These are phyloP conservation scores for Botia almorhae DNA, from an alignment of 2,797 vertebrate genomes.

Conservation along the genomic window DNA sequence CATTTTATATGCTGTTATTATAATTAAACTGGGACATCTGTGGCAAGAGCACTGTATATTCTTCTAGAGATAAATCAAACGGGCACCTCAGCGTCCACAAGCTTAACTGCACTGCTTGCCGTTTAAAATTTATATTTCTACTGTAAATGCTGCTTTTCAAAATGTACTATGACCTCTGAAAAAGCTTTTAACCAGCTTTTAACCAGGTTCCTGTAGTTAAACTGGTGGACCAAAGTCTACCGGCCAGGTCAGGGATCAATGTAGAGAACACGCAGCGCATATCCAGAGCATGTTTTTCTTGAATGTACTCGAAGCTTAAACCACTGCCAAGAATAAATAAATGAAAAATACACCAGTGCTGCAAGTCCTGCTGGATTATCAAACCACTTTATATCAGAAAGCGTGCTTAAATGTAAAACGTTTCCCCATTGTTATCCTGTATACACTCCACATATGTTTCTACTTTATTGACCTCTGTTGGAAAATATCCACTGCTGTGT, in stretches of 20 bases:
- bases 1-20: background rate
- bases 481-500: slow-evolving; percentile 10
- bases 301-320: background rate
- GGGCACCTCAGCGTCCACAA: background rate
- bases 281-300: background rate
- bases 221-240: background rate
- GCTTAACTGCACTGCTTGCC: background rate
- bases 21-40: background rate
- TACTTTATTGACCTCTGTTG: slow-evolving; percentile 23
- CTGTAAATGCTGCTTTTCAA: background rate
- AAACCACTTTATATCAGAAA: slow-evolving; percentile 29
- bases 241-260: background rate
- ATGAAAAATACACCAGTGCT: background rate
- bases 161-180: background rate
- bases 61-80: background rate
- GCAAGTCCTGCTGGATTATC: background rate
- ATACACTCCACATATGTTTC: background rate
- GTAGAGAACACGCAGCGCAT: background rate
- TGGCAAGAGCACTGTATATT: background rate
- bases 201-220: background rate
- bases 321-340: background rate
- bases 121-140: background rate
- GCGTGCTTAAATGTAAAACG: slow-evolving; percentile 5
- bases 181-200: background rate
- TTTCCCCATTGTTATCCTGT: background rate